Conservation (phyloP, 2,888 invertebrate genomes). For the Rhagophthalmus giganteus region DNA sequence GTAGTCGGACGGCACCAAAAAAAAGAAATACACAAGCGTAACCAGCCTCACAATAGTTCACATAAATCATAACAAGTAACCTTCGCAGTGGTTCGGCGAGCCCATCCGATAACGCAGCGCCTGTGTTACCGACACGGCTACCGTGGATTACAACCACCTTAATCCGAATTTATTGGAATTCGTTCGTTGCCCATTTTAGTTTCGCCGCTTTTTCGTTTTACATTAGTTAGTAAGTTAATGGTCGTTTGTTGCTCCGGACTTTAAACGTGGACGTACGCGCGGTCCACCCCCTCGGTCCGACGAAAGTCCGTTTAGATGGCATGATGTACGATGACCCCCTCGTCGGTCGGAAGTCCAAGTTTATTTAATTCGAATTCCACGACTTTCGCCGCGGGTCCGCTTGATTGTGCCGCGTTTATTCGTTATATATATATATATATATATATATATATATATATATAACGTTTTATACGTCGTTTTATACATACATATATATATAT, state of each 20-base stretch:
- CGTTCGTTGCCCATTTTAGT: constrained; percentile 26
- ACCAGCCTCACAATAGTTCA: constrained; percentile 42
- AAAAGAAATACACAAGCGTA: constrained; percentile 27
- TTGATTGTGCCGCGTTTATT: too few species aligned
- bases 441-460: too few species aligned
- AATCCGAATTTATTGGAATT: constrained; percentile 54
- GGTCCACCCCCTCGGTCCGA: too few species aligned
- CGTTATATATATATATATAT: too few species aligned
- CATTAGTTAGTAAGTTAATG: neutral
- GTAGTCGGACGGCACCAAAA: constrained; percentile 8
- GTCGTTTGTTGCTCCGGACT: neutral
- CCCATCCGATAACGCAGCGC: constrained; percentile 41
- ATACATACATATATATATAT: too few species aligned
- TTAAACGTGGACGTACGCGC: too few species aligned
- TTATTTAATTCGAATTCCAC: too few species aligned
- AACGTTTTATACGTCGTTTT: too few species aligned
- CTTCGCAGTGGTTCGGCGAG: constrained; percentile 39
- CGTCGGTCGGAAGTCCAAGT: too few species aligned
- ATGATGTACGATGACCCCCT: too few species aligned
- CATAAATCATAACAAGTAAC: constrained; percentile 45
- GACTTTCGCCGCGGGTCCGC: too few species aligned
- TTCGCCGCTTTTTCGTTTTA: constrained; percentile 30
- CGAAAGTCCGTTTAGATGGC: too few species aligned
- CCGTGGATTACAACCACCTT: constrained; percentile 53
- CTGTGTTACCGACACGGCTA: constrained; percentile 47